These are phyloP conservation scores for Phorcus lineatus DNA, from an alignment of 2,888 invertebrate genomes.

Conservation along the genomic window DNA sequence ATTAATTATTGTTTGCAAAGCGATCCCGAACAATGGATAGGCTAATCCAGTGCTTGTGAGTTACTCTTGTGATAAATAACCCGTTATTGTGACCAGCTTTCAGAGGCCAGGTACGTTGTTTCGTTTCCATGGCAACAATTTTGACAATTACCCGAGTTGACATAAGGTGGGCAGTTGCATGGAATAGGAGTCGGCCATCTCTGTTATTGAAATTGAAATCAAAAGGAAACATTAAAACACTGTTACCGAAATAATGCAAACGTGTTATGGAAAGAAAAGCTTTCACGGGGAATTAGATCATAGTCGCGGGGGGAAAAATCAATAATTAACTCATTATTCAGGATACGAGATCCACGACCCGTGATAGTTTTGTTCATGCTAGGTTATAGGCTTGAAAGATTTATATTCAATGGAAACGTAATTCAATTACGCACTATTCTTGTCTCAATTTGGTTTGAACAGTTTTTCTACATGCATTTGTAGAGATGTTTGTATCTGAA, in stretches of 20 bases:
- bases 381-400: too few relatives aligned
- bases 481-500: too few relatives aligned
- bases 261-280: not conserved
- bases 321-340: not conserved
- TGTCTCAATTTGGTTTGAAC: too few relatives aligned
- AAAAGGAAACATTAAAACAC: slow-evolving; percentile 1
- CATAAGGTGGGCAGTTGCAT: not conserved
- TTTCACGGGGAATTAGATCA: not conserved
- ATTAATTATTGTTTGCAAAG: slow-evolving; percentile 32
- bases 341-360: not conserved
- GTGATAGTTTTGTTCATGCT: too few relatives aligned
- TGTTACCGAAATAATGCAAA: slow-evolving; percentile 8
- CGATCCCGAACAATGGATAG: slow-evolving; percentile 1
- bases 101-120: slow-evolving; percentile 8
- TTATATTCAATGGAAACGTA: too few relatives aligned
- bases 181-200: not conserved
- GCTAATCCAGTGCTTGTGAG: slow-evolving; percentile 17
- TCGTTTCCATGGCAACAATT: slow-evolving; percentile 14
- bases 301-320: not conserved
- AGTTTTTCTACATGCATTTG: too few relatives aligned
- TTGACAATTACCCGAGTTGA: slow-evolving; percentile 11
- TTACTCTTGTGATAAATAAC: slow-evolving; percentile 18
- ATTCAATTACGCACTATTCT: too few relatives aligned
- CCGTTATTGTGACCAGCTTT: not conserved
- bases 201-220: not conserved